Base-by-base conservation (phyloP, 1,140 invertebrate species). In the Panagrolaimus sp. region DNA sequence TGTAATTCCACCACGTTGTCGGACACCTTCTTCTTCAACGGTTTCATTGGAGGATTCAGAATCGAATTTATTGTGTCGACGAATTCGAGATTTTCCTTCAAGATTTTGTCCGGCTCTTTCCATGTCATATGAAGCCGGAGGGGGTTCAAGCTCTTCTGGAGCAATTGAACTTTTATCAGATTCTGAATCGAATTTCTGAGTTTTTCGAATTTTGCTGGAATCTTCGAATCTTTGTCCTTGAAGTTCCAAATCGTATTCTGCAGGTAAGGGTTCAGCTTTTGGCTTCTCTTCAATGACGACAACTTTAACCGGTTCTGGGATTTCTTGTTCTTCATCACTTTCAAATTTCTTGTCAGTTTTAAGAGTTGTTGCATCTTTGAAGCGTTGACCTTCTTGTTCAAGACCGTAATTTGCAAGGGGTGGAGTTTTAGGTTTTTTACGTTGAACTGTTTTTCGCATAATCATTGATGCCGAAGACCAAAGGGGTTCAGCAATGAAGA, bases 71-170 rank as follows among this genome's bases (percentile, higher is more conserved):
- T 69, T 47, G 24, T 67, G 52, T 46, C 71, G 64, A 2, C 76
- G 46, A 17, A 76, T 43, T 45, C 21, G 62, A 32, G 66, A 74
- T 26, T 43, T 52, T 14, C 76, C 75, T 63, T 76, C 73, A 17
- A 66, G 38, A 8, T 44, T 21, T 47, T 67, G 58, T 17, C 75
- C 75, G 5, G 71, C 66, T 14, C 66, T 26, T 65, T 76, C 76
- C 44, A 79, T 55, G 43, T 72, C 75, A 52, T 76, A 76, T 28
- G 74, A 65, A n/a, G 76, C 73, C 2, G 76, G 43, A n/a, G 58
- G 63, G 26, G 63, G 73, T 70, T 73, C 73, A 26, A 48, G 65
- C 15, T 65, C 55, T 52, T 17, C 8, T 17, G 32, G 38, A n/a
- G 52, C 15, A 12, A 73, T 65, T n/a, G 55, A 73, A n/a, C 62